A percentile compares a stretch with the other conserved stretches of the same genome.
Evolutionary conservation across 2,888 invertebrate species (phyloP).

Genomic region (Eristalinus aeneus): DNA sequence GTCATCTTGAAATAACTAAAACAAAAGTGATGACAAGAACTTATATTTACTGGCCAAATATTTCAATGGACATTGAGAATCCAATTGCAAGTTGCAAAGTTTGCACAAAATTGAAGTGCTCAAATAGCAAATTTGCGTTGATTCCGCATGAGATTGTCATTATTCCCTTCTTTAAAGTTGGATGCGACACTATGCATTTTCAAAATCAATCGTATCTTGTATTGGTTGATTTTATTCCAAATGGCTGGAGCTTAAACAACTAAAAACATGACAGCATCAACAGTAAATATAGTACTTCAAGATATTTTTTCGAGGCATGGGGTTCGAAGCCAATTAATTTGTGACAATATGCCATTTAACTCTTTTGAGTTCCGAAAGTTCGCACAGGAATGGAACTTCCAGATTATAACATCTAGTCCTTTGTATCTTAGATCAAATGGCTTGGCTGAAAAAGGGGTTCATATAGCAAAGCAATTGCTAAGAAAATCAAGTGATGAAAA

Average conservation of each 20-base stretch:
- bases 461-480: neutral
- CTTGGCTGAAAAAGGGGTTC: neutral
- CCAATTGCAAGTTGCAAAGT: neutral
- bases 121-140: neutral
- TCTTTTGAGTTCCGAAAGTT: neutral
- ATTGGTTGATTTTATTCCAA: slow-evolving; percentile 31
- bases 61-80: slow-evolving; percentile 29
- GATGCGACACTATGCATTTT: neutral
- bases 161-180: neutral
- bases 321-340: neutral
- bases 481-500: neutral
- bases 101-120: neutral
- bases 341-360: slow-evolving; percentile 4
- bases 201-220: slow-evolving; percentile 3
- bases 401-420: no score
- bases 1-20: slow-evolving; percentile 29
- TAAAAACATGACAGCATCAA: slow-evolving; percentile 10
- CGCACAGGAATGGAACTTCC: no score
- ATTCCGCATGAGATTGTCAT: neutral
- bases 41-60: slow-evolving; percentile 35
- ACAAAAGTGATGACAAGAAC: slow-evolving; percentile 5
- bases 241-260: slow-evolving; percentile 6
- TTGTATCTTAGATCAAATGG: no score
- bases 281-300: neutral
- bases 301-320: slow-evolving; percentile 1